These are phyloP conservation scores for Gavialis gangeticus DNA, from an alignment of 2,113 vertebrate species.

Conservation along the genomic window DNA sequence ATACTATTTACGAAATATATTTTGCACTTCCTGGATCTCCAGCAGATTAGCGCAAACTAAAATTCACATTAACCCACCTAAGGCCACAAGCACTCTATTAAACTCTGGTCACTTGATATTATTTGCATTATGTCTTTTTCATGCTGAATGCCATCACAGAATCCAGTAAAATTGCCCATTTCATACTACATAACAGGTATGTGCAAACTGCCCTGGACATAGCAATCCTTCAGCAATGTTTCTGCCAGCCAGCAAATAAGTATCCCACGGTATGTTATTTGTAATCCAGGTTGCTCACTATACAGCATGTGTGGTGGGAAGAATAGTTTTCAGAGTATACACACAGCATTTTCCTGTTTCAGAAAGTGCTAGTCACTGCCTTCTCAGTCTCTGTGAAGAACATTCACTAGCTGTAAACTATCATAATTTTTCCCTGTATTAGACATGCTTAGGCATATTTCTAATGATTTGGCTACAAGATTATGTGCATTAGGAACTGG, in stretches of 20 bases:
- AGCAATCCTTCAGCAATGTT: background rate
- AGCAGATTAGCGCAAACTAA: conserved; percentile 5
- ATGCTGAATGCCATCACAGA: background rate
- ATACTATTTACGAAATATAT: background rate
- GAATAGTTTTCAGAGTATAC: rapidly evolving
- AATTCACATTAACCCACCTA: rapidly evolving
- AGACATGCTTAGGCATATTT: background rate
- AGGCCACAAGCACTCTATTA: background rate
- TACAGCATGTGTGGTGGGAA: rapidly evolving
- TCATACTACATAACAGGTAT: background rate
- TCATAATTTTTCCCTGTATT: background rate
- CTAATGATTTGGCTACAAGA: background rate
- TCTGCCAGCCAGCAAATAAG: background rate
- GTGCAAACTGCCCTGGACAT: background rate
- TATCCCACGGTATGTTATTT: background rate
- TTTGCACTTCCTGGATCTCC: background rate
- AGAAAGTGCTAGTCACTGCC: background rate
- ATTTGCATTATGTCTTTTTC: conserved; percentile 2
- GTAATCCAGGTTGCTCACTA: background rate
- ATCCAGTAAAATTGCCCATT: background rate
- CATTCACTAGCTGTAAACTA: background rate
- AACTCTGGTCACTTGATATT: background rate
- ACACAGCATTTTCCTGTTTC: background rate
- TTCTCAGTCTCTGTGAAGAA: background rate
- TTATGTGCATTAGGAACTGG: background rate